Evolutionary conservation across 1,140 invertebrate species (phyloP).

Genomic region (Nilaparvata lugens): DNA sequence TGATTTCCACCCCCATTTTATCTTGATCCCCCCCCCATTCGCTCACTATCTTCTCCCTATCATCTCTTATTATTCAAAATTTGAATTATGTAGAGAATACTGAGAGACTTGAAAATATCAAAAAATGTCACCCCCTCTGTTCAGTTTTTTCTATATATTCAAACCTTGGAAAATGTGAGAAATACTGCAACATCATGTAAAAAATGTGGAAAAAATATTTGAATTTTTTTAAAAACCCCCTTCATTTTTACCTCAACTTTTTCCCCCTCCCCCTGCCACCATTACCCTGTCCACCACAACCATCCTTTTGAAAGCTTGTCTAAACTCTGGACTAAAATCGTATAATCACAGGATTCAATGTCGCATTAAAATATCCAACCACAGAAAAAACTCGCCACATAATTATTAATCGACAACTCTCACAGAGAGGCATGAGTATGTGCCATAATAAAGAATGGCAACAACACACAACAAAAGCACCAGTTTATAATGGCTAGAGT

Average conservation of each 20-base stretch:
- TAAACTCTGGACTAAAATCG: constrained; percentile 83
- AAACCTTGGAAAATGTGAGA: too few relatives aligned
- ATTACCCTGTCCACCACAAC: constrained; percentile 48
- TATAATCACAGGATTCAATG: constrained; percentile 81
- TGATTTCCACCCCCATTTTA: too few relatives aligned
- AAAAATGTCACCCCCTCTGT: too few relatives aligned
- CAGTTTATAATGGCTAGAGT: constrained; percentile 87
- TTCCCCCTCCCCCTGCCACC: constrained; percentile 7
- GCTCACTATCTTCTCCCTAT: too few relatives aligned
- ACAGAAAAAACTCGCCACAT: constrained; percentile 73
- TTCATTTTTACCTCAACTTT: constrained; percentile 12
- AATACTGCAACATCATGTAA: too few relatives aligned
- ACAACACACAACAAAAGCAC: constrained; percentile 86
- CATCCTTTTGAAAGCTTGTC: constrained; percentile 75
- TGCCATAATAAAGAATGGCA: constrained; percentile 88
- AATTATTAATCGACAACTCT: constrained; percentile 50
- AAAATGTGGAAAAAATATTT: too few relatives aligned
- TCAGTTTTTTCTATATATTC: too few relatives aligned
- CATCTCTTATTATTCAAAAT: too few relatives aligned
- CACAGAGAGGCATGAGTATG: constrained; percentile 75
- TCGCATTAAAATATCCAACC: constrained; percentile 82
- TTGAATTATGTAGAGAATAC: too few relatives aligned
- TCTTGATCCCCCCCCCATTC: too few relatives aligned
- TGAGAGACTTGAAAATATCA: too few relatives aligned
- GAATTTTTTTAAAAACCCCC: too few relatives aligned